Percentiles rank a stretch among this genome's conserved stretches.
Evolutionary conservation across 2,888 invertebrate species (phyloP).

Genomic region (Oegoconia quadripuncta): DNA sequence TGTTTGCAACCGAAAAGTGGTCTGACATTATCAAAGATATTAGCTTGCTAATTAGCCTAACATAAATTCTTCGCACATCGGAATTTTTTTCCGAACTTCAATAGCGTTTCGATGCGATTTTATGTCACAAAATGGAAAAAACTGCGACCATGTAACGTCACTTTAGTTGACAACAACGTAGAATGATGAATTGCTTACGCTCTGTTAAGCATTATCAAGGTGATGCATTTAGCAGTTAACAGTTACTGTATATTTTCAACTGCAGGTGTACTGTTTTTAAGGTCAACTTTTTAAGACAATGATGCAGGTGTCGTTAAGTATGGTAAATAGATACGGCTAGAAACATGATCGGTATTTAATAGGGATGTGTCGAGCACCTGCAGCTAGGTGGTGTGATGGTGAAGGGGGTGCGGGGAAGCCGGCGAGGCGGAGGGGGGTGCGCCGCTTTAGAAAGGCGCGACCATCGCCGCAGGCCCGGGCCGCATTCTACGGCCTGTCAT

Average conservation of each 20-base stretch:
- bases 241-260: constrained; percentile 36
- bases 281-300: constrained; percentile 68
- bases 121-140: no score
- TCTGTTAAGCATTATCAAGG: constrained; percentile 25
- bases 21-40: no score
- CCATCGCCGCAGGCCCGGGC: constrained; percentile 77
- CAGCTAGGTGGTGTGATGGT: constrained; percentile 51
- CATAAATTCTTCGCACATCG: no score
- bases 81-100: no score
- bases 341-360: constrained; percentile 77
- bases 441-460: constrained; percentile 80
- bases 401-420: constrained; percentile 48
- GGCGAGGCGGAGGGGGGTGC: constrained; percentile 54
- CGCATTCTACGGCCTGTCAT: constrained; percentile 80
- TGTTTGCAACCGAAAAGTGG: no score
- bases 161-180: constrained; percentile 2
- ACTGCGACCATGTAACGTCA: no score
- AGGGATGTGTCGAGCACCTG: constrained; percentile 77
- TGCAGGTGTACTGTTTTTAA: constrained; percentile 61
- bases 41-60: no score
- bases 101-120: no score
- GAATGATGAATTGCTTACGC: constrained; percentile 4
- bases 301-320: constrained; percentile 67
- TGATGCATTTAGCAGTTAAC: constrained; percentile 48
- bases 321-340: constrained; percentile 71